Conservation (phyloP, 2,113 vertebrate species). For the Elaphurus davidianus region DNA sequence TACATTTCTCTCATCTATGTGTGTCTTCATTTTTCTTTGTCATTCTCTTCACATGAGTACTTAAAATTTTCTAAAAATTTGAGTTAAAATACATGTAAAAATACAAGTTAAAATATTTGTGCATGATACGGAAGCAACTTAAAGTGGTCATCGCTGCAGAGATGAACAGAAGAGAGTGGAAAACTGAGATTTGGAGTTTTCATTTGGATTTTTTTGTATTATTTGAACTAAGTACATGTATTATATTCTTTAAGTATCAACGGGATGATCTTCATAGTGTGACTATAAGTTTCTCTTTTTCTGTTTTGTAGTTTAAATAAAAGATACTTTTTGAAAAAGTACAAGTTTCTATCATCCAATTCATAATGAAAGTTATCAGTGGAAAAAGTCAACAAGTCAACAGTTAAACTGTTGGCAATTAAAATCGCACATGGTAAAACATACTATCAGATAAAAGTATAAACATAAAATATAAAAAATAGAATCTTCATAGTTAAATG, state of each 20-base stretch:
- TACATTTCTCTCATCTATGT: not conserved
- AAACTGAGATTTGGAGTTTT: not conserved
- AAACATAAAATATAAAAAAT: not conserved
- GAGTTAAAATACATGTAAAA: not conserved
- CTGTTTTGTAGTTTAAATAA: not conserved
- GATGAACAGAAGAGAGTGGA: not conserved
- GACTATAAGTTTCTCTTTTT: not conserved
- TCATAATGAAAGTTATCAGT: conserved; percentile 8
- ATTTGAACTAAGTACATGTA: not conserved
- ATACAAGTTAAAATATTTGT: not conserved
- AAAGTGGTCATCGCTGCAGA: not conserved
- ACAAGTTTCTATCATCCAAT: not conserved
- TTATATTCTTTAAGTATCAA: not conserved
- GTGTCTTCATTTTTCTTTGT: not conserved
- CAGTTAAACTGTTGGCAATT: not conserved
- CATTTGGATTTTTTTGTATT: not conserved
- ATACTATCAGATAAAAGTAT: not conserved
- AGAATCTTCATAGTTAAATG: conserved; percentile 12
- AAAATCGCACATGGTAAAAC: not conserved
- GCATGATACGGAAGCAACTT: not conserved
- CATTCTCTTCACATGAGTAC: not conserved
- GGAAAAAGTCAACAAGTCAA: not conserved
- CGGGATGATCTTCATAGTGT: not conserved
- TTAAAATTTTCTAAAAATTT: not conserved
- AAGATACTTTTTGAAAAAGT: not conserved